Evolutionary conservation across 2,888 invertebrate genomes (phyloP).

Genomic region (Oithona nana): DNA sequence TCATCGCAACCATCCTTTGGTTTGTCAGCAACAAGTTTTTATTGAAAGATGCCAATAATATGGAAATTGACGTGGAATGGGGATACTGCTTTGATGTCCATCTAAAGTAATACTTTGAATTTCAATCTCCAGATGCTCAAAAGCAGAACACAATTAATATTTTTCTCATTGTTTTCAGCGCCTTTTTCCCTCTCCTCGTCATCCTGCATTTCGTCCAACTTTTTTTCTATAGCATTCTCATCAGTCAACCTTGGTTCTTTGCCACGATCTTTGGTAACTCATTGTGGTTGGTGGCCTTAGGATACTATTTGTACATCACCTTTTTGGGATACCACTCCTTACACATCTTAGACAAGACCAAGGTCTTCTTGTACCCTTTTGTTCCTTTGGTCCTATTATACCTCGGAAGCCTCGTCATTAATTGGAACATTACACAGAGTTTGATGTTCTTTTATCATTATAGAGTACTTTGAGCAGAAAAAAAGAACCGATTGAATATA

Average conservation of each 20-base stretch:
- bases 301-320: conserved; percentile 89
- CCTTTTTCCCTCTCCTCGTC: conserved; percentile 88
- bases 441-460: conserved; percentile 67
- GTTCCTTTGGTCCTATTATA: conserved; percentile 56
- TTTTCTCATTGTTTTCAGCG: conserved; percentile 26
- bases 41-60: conserved; percentile 37
- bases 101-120: conserved; percentile 40
- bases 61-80: conserved; percentile 78
- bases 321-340: conserved; percentile 79
- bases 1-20: conserved; percentile 78
- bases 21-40: conserved; percentile 59
- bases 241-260: conserved; percentile 43
- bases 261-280: conserved; percentile 72
- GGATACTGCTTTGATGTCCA: conserved; percentile 97
- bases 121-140: background rate
- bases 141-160: no score
- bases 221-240: conserved; percentile 47
- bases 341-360: conserved; percentile 63
- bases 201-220: conserved; percentile 81
- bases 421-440: conserved; percentile 63
- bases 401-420: conserved; percentile 50
- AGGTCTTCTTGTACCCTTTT: conserved; percentile 62
- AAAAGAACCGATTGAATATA: background rate
- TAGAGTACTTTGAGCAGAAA: conserved; percentile 40
- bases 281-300: conserved; percentile 71